Evolutionary conservation across 2,113 vertebrate species (phyloP), one percentile per base, ranked within the genome.

Genomic region (Cariama cristata): DNA sequence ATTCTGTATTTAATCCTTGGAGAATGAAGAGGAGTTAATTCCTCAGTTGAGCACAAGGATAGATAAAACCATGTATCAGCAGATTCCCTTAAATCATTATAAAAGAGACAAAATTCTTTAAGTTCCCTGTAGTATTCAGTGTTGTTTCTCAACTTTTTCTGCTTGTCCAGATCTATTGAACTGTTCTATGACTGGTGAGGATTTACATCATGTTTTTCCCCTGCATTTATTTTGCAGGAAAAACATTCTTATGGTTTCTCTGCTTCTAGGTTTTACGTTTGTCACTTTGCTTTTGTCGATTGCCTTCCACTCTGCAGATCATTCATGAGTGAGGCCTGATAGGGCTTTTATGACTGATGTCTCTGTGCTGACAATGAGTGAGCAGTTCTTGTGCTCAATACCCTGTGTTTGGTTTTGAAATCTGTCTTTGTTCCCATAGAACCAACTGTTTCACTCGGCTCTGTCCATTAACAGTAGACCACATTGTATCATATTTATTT

Each of bases 401-500:
- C 18, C 9, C 33, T 28, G 14, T 35, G 45, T 59, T 75, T 88
- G 47, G 44, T 77, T 96, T 90, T 88, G 85, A 92, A 95, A 85
- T 75, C 42, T 74, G 15, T 49, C 85, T 94, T 85, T 97, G 80
- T 92, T 92, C 93, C 63, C 72, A 28, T 22, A 72, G 52, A 97
- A 85, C 74, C 69, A 83, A 64, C 50, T n/a, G 19, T 63, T 90
- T 93, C 93, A 59, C 32, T 91, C 63, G 62, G 52, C 79, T 93
- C 68, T 60, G 73, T 72, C 91, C 82, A 73, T 96, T 94, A 86
- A 76, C 77, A 91, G 87, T n/a, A 95, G 88, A 79, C 60, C 90
- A 52, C 55, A 72, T 68, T 84, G 85, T 92, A 74, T 84, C 53
- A 12, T 90, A 73, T 96, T 97, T 95, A 92, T 91, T 90, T 93